Evolutionary conservation across 1,140 invertebrate species (phyloP).

Genomic region (Bombus impatiens): DNA sequence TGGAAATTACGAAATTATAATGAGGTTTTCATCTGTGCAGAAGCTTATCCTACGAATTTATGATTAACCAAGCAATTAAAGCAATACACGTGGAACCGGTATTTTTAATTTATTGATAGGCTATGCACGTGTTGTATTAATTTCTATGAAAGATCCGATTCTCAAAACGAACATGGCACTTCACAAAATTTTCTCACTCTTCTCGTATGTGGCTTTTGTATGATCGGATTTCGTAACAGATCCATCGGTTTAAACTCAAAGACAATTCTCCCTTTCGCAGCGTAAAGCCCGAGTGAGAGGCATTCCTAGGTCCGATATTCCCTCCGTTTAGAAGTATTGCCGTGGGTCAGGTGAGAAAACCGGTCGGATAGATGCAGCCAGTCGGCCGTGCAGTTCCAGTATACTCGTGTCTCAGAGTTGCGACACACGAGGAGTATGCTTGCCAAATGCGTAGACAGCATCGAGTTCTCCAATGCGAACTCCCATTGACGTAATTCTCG

Average conservation of each 20-base stretch:
- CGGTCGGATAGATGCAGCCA: slow-evolving; percentile 66
- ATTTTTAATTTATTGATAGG: background rate
- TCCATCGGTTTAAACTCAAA: background rate
- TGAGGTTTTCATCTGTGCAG: background rate
- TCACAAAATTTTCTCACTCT: background rate
- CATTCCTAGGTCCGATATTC: slow-evolving; percentile 64
- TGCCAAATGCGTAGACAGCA: slow-evolving; percentile 29
- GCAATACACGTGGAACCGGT: no score
- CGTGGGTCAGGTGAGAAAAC: slow-evolving; percentile 75
- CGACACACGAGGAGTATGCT: slow-evolving; percentile 36
- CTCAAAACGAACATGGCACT: no score
- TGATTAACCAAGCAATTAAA: background rate
- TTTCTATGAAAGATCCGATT: no score
- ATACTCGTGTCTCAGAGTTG: slow-evolving; percentile 33
- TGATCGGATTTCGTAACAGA: no score
- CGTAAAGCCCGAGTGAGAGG: slow-evolving; percentile 69
- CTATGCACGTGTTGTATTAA: background rate
- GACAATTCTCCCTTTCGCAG: slow-evolving; percentile 49
- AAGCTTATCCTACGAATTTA: no score
- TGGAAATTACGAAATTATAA: background rate
- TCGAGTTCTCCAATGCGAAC: slow-evolving; percentile 19
- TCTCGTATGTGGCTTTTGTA: no score
- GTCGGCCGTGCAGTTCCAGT: slow-evolving; percentile 14
- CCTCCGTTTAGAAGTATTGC: slow-evolving; percentile 62
- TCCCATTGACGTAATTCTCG: background rate